Evolutionary conservation across 92 coral and sea anemone species (phyloP).

Genomic region (Porites cylindrica): DNA sequence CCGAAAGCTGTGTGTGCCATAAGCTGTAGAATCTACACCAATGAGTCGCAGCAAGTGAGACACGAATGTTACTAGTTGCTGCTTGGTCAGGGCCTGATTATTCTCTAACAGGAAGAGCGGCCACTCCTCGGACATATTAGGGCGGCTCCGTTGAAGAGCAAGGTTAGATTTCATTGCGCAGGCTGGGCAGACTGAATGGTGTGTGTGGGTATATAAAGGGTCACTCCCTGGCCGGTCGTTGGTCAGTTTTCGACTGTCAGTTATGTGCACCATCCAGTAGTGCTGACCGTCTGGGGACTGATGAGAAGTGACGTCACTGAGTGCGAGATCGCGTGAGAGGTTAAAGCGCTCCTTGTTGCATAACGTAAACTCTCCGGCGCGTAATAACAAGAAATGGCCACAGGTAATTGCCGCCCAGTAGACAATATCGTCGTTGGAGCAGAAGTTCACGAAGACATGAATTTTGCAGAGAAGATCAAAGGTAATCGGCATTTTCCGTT

Average conservation of each 20-base stretch:
- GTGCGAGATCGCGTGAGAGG: neutral
- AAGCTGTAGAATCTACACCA: neutral
- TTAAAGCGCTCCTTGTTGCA: neutral
- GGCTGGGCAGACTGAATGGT: neutral
- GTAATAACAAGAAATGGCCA: slow-evolving; percentile 49
- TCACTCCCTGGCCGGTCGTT: neutral
- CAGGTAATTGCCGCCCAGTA: slow-evolving; percentile 67
- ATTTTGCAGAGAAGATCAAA: slow-evolving; percentile 54
- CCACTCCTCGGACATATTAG: neutral
- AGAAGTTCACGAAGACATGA: slow-evolving; percentile 16
- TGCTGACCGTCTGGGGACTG: neutral
- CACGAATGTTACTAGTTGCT: slow-evolving; percentile 15
- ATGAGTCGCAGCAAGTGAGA: slow-evolving; percentile 18
- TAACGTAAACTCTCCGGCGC: slow-evolving; percentile 27
- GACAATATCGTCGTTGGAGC: slow-evolving; percentile 4
- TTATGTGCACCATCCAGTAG: neutral
- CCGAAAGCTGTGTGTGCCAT: neutral
- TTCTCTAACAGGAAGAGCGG: slow-evolving; percentile 33
- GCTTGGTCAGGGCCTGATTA: neutral
- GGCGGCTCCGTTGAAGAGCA: too few species aligned
- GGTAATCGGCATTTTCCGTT: slow-evolving; percentile 61
- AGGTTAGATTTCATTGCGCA: neutral
- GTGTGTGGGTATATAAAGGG: too few species aligned
- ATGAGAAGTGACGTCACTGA: neutral
- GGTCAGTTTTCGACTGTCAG: neutral